Conservation (phyloP, 2,113 vertebrate species). For the Microcebus lehilahytsara region DNA sequence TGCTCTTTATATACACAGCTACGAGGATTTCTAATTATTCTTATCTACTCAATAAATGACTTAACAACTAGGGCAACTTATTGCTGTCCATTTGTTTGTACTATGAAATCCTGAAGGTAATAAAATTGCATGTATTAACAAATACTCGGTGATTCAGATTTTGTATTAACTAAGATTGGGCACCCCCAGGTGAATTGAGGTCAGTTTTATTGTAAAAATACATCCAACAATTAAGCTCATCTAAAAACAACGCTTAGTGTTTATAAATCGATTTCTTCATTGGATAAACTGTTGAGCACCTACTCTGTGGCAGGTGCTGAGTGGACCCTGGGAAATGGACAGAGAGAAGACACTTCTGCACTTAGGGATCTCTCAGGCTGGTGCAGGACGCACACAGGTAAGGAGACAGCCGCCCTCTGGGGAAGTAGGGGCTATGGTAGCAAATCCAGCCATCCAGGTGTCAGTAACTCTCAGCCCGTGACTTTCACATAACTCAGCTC, state of each 20-base stretch:
- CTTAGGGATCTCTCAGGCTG: neutral
- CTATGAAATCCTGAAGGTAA: neutral
- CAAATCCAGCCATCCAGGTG: neutral
- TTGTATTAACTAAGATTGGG: neutral
- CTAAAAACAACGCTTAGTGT: neutral
- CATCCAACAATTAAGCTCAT: neutral
- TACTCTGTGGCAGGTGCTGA: neutral
- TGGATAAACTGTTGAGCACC: neutral
- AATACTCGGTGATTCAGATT: conserved; percentile 19
- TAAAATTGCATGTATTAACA: neutral
- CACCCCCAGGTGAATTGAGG: neutral
- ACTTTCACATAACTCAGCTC: neutral
- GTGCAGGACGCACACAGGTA: neutral
- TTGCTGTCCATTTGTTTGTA: neutral
- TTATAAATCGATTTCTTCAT: conserved; percentile 19
- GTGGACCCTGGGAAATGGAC: neutral
- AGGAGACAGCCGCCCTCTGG: neutral
- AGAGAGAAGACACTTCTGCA: neutral
- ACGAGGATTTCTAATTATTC: conserved; percentile 47
- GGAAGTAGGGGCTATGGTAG: neutral
- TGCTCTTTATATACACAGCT: neutral
- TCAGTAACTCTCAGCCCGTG: neutral
- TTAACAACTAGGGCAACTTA: conserved; percentile 15
- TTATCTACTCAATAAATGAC: conserved; percentile 40
- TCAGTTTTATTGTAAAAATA: neutral